Evolutionary conservation across 2,888 invertebrate species (phyloP), one percentile per base, ranked within the genome.

Genomic region (Apamea monoglypha): DNA sequence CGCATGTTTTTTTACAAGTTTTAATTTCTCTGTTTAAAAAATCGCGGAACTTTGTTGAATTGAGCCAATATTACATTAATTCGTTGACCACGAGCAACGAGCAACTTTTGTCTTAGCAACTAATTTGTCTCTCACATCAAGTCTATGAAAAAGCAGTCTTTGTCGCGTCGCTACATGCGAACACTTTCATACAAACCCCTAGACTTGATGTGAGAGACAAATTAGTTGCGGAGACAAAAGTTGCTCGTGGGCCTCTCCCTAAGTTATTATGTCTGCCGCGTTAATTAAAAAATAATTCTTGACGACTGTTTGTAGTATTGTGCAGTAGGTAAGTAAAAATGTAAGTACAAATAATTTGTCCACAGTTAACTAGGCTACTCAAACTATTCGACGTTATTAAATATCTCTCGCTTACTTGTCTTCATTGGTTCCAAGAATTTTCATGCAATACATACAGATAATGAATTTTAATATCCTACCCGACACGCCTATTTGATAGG

Each of bases 401-500:
- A 67, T 21, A 8, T 47, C 53, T 69, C 40, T 16, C 53, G 66
- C 47, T 40, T 74, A 78, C 25, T 56, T 61, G 68, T 25, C 36
- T 64, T 40, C 64, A 68, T 32, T 14, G n/a, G 53, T 75, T 56
- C 40, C 63, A 50, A 80, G 29, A 67, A 70, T 78, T 74, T 80
- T 81, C 36, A 74, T 76, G 70, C 74, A 81, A 84, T 84, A 86
- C 78, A 89, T 87, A 84, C 81, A 85, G 82, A 73, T 80, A 88
- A 88, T 89, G 81, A 90, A 88, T 91, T 91, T 91, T 89, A 91
- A 91, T 89, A 83, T 84, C 80, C 84, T 80, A 36, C 64, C 69
- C 70, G 87, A 88, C 95, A 96, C 96, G 96, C 96, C 96, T 88
- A 92, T 66, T 56, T 40, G 63, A 8, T 84, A 91, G 97, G 97